Evolutionary conservation across 2,113 vertebrate genomes (phyloP).

Genomic region (Perca fluviatilis): DNA sequence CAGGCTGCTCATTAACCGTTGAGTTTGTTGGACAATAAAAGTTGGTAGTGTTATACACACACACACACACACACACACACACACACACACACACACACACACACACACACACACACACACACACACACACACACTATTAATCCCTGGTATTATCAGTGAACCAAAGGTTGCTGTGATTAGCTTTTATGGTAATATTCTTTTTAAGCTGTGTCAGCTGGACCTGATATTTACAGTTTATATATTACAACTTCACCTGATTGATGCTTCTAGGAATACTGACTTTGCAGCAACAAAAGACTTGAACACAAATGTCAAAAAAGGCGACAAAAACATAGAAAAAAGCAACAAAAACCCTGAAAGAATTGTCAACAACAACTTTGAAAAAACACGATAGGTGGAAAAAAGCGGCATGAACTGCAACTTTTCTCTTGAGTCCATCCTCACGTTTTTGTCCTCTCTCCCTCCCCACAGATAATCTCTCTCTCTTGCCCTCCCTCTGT

Average conservation of each 20-base stretch:
- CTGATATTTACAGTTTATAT: no score
- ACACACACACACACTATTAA: background rate
- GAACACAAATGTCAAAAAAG: no score
- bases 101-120: background rate
- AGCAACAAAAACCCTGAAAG: no score
- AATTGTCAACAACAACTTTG: no score
- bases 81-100: background rate
- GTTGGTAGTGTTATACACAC: background rate
- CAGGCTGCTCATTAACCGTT: no score
- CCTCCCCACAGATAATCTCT: slow-evolving; percentile 44
- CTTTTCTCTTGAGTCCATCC: no score
- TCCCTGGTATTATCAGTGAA: slow-evolving; percentile 13
- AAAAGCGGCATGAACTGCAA: no score
- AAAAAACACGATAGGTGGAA: no score
- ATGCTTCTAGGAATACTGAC: background rate
- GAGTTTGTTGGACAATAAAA: background rate
- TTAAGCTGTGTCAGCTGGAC: background rate
- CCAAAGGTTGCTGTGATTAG: slow-evolving; percentile 41
- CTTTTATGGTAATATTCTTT: background rate
- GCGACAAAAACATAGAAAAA: no score
- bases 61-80: background rate
- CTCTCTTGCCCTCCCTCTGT: slow-evolving; percentile 14
- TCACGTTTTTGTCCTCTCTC: background rate
- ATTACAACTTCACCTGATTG: background rate
- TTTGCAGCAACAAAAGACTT: background rate